phyloP scores from a whole-genome alignment of 2,888 invertebrate genomes.

The Caenorhabditis sp. region DNA sequence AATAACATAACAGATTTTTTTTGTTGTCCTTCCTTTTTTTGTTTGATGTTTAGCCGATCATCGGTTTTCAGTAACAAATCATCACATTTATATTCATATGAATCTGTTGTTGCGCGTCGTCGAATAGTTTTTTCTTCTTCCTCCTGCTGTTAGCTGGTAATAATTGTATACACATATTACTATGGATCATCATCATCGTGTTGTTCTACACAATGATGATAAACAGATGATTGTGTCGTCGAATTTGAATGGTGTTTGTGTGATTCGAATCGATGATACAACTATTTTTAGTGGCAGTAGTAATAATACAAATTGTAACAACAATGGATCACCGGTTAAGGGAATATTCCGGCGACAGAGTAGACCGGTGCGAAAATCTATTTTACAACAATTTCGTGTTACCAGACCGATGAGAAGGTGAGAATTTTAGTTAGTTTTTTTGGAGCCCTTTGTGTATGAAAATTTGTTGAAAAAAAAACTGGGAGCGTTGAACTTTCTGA shows the following conservation, averaged over 20 bases:
- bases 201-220: too few species aligned
- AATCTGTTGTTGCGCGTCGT: neutral
- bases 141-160: too few species aligned
- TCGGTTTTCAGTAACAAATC: neutral
- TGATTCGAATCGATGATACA: slow-evolving; percentile 18
- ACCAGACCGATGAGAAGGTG: slow-evolving; percentile 2
- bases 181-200: neutral
- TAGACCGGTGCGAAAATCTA: slow-evolving; percentile 32
- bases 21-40: too few species aligned
- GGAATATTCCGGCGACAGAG: slow-evolving; percentile 40
- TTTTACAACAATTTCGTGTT: slow-evolving; percentile 32
- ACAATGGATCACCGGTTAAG: slow-evolving; percentile 21
- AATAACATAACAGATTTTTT: too few species aligned
- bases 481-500: too few species aligned
- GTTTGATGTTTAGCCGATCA: neutral
- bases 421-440: neutral
- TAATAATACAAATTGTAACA: neutral
- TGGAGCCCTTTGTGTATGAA: too few species aligned
- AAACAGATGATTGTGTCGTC: neutral
- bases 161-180: too few species aligned
- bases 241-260: slow-evolving; percentile 27
- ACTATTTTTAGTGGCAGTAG: neutral
- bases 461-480: too few species aligned
- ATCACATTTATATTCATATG: neutral
- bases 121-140: too few species aligned